Evolutionary conservation across 2,797 vertebrate genomes (phyloP).

Genomic region (Echiichthys vipera): DNA sequence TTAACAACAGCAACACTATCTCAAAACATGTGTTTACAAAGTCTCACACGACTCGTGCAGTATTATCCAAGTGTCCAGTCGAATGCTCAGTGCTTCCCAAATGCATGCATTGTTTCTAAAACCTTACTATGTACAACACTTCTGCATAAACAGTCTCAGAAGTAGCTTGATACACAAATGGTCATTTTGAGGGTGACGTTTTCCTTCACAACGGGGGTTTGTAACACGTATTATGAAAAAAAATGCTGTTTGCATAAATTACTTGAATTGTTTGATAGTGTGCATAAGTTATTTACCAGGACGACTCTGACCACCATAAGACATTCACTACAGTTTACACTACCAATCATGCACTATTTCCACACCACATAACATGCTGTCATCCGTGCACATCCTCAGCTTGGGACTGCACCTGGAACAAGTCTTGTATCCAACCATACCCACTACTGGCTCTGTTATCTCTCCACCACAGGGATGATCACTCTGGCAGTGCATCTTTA

Average conservation of each 20-base stretch:
- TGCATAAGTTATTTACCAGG: background rate
- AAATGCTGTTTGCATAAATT: too few species aligned
- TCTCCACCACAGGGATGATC: conserved; percentile 47
- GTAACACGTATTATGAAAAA: background rate
- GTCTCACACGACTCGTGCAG: too few species aligned
- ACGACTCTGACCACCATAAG: background rate
- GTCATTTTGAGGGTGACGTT: too few species aligned
- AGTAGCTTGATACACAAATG: too few species aligned
- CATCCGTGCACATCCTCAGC: conserved; percentile 43
- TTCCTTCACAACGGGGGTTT: background rate
- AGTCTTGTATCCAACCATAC: conserved; percentile 15
- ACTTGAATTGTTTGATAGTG: background rate
- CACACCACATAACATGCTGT: conserved; percentile 36
- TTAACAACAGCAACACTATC: too few species aligned
- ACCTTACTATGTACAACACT: too few species aligned
- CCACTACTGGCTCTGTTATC: conserved; percentile 46
- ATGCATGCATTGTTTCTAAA: too few species aligned
- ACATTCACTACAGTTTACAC: conserved; percentile 34
- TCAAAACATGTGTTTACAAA: too few species aligned
- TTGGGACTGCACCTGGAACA: conserved; percentile 35
- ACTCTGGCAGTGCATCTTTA: conserved; percentile 44
- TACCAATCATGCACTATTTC: conserved; percentile 29
- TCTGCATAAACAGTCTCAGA: too few species aligned
- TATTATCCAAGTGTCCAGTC: too few species aligned
- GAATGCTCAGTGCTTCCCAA: too few species aligned